Evolutionary conservation across 2,888 invertebrate species (phyloP).

Genomic region (Heterodera filipjevi): DNA sequence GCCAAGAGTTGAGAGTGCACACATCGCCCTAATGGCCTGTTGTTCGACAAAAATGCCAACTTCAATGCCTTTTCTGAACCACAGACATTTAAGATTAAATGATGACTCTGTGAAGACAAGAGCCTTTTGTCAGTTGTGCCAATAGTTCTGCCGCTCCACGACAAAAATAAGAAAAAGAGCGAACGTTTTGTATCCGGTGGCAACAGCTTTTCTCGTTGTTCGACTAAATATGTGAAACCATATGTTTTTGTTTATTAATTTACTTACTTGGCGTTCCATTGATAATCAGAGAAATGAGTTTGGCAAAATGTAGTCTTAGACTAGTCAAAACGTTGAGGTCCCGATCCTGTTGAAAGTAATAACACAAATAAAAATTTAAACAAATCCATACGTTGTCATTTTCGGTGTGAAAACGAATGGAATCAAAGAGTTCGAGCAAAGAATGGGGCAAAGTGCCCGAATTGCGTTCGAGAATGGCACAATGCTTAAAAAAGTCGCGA

Average conservation of each 20-base stretch:
- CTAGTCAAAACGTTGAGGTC: conserved; percentile 82
- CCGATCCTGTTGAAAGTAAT: conserved; percentile 79
- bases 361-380: too few species aligned
- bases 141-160: conserved; percentile 81
- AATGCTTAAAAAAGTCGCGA: conserved; percentile 61
- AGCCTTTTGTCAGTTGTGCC: conserved; percentile 14
- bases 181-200: conserved; percentile 84
- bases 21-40: conserved; percentile 81
- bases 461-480: conserved; percentile 81
- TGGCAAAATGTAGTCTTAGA: conserved; percentile 88
- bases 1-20: conserved; percentile 90
- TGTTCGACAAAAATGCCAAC: conserved; percentile 68
- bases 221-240: conserved; percentile 73
- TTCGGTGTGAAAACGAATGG: conserved; percentile 86
- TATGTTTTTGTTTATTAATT: conserved; percentile 69
- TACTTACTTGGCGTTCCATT: conserved; percentile 78
- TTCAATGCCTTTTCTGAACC: conserved; percentile 41
- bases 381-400: conserved; percentile 72
- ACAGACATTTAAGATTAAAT: too few species aligned
- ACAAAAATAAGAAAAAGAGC: conserved; percentile 86
- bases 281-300: conserved; percentile 89
- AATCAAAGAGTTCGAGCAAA: conserved; percentile 92
- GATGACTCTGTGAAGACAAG: not conserved
- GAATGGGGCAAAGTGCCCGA: conserved; percentile 82
- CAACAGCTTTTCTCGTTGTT: conserved; percentile 81